These are phyloP conservation scores for Gracilinanus agilis DNA, from an alignment of 2,113 vertebrate genomes.

Conservation along the genomic window DNA sequence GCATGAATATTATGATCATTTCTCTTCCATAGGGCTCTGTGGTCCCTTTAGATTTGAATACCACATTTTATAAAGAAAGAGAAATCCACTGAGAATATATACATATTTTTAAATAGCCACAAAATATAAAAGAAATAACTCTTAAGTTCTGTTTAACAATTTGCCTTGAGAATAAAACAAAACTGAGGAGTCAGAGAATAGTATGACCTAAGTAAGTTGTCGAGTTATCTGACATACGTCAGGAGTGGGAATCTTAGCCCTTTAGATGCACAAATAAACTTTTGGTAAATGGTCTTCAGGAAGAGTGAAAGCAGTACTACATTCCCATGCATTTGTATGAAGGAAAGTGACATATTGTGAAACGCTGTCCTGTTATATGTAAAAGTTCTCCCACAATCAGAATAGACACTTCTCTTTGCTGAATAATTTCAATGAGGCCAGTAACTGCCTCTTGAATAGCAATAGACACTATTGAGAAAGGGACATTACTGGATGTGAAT, in stretches of 20 bases:
- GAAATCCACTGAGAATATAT: constrained; percentile 63
- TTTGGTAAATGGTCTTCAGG: constrained; percentile 10
- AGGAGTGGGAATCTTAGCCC: constrained; percentile 27
- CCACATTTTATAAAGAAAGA: constrained; percentile 67
- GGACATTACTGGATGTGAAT: constrained; percentile 14
- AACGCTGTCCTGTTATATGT: constrained; percentile 4
- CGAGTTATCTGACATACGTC: constrained; percentile 57
- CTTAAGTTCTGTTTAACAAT: constrained; percentile 52
- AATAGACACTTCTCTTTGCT: constrained; percentile 45
- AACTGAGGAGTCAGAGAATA: constrained; percentile 65
- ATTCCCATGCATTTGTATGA: background rate
- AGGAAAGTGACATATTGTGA: constrained; percentile 28
- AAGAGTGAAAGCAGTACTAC: constrained; percentile 38
- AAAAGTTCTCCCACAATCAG: constrained; percentile 10
- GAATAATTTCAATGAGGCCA: constrained; percentile 49
- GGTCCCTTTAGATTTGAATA: constrained; percentile 72
- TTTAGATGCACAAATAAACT: constrained; percentile 41
- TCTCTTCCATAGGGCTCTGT: constrained; percentile 69
- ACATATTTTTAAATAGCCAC: constrained; percentile 62
- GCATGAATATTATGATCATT: constrained; percentile 80
- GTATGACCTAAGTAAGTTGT: constrained; percentile 69
- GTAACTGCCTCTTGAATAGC: constrained; percentile 44
- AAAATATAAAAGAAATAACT: constrained; percentile 42
- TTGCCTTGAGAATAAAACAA: constrained; percentile 49
- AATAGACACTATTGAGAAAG: constrained; percentile 51